Percentiles rank a stretch among this genome's conserved stretches.
Evolutionary conservation across 1,140 invertebrate genomes (phyloP).

Genomic region (Leguminivora glycinivorella): DNA sequence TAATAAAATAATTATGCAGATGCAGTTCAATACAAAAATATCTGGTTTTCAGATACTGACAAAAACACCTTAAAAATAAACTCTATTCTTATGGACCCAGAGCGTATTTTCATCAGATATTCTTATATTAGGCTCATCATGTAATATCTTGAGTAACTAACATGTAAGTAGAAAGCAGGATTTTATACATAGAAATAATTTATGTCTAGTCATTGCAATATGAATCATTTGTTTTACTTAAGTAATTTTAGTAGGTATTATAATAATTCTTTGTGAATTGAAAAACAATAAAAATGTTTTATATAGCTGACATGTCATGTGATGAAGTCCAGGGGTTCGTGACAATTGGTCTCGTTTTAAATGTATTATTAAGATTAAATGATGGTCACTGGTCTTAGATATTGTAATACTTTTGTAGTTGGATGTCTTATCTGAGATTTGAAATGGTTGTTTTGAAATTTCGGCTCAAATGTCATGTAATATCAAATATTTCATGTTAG

Average conservation of each 20-base stretch:
- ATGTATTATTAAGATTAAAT: neutral
- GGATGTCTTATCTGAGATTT: conserved; percentile 15
- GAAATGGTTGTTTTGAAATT: conserved; percentile 53
- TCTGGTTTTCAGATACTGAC: neutral
- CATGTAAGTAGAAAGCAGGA: too few species aligned
- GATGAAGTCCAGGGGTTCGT: neutral
- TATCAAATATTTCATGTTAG: conserved; percentile 54
- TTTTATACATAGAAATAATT: conserved; percentile 18
- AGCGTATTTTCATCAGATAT: neutral
- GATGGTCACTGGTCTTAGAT: neutral
- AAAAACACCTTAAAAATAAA: neutral
- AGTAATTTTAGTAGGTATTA: neutral
- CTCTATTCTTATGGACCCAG: neutral
- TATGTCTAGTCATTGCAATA: conserved; percentile 27
- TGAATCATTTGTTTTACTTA: neutral
- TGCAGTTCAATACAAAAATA: neutral
- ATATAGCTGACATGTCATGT: neutral
- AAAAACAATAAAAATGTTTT: conserved; percentile 26
- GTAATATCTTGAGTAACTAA: too few species aligned
- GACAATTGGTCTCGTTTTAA: neutral
- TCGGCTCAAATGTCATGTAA: conserved; percentile 56
- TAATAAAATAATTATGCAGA: neutral
- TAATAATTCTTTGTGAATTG: conserved; percentile 20
- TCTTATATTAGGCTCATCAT: neutral
- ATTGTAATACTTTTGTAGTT: conserved; percentile 27